These are phyloP conservation scores for Darevskia nairensis DNA, from an alignment of 2,797 vertebrate species.

Conservation along the genomic window DNA sequence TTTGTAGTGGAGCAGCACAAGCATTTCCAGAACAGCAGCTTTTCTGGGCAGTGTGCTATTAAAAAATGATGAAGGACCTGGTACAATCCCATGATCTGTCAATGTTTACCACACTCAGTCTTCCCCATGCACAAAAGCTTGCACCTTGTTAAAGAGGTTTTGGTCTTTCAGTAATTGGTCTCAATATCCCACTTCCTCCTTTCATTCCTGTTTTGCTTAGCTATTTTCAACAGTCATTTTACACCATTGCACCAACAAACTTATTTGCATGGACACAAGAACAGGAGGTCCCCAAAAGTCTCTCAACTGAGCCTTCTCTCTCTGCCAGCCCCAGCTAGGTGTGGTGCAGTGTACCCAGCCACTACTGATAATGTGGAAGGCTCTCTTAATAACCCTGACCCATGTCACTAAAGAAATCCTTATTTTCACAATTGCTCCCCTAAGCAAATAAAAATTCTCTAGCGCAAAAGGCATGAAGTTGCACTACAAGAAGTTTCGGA, in stretches of 20 bases:
- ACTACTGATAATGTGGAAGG: background rate
- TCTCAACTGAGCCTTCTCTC: background rate
- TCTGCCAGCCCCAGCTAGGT: background rate
- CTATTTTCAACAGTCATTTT: background rate
- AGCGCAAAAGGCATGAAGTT: background rate
- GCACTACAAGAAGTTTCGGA: background rate
- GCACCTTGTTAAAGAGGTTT: background rate
- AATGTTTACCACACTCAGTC: background rate
- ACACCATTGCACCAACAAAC: background rate
- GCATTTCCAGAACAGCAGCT: background rate
- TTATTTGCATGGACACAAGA: background rate
- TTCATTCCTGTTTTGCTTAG: background rate
- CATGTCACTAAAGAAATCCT: background rate
- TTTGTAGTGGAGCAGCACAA: background rate
- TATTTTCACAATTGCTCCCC: constrained; percentile 6
- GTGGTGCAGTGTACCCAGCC: background rate
- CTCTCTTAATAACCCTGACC: background rate
- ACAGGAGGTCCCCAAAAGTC: background rate
- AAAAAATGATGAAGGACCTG: background rate
- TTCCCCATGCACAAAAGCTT: background rate
- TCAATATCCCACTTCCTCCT: background rate
- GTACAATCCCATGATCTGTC: background rate
- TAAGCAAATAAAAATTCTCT: background rate
- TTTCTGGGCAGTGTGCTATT: background rate
- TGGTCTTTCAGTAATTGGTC: background rate